Evolutionary conservation across 2,797 vertebrate species (phyloP).

Genomic region (Poecilia wingei): DNA sequence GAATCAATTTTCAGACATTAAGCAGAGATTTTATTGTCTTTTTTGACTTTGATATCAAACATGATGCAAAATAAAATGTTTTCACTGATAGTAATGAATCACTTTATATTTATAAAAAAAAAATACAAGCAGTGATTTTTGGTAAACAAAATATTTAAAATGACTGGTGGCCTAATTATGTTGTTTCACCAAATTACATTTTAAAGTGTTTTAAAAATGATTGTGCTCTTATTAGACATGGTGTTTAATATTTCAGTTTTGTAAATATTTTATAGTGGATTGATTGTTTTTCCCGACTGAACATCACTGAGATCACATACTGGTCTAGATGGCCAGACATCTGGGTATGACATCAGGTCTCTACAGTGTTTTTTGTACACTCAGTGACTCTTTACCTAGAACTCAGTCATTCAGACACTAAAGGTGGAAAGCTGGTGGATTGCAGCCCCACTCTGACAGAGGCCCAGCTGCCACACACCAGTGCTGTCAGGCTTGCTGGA

Average conservation of each 20-base stretch:
- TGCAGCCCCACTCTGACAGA: too few species aligned
- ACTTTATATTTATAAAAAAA: background rate
- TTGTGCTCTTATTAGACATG: background rate
- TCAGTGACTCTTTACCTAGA: too few species aligned
- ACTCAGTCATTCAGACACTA: too few species aligned
- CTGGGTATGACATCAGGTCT: too few species aligned
- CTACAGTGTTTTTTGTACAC: too few species aligned
- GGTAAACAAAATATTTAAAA: background rate
- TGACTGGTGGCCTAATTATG: background rate
- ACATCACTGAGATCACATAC: background rate
- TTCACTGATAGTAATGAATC: background rate
- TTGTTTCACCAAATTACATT: background rate
- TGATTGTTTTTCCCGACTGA: background rate
- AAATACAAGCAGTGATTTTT: background rate
- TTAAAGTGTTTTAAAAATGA: constrained; percentile 2
- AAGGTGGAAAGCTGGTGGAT: too few species aligned
- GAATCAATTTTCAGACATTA: constrained; percentile 39
- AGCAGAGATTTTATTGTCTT: constrained; percentile 28
- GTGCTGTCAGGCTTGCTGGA: too few species aligned
- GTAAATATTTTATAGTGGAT: background rate
- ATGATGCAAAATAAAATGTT: background rate
- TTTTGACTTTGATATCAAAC: constrained; percentile 21
- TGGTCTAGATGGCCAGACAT: background rate
- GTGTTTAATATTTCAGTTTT: background rate
- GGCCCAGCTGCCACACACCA: too few species aligned